phyloP scores from a whole-genome alignment of 2,113 vertebrate genomes.

The Amphiprion percula region DNA sequence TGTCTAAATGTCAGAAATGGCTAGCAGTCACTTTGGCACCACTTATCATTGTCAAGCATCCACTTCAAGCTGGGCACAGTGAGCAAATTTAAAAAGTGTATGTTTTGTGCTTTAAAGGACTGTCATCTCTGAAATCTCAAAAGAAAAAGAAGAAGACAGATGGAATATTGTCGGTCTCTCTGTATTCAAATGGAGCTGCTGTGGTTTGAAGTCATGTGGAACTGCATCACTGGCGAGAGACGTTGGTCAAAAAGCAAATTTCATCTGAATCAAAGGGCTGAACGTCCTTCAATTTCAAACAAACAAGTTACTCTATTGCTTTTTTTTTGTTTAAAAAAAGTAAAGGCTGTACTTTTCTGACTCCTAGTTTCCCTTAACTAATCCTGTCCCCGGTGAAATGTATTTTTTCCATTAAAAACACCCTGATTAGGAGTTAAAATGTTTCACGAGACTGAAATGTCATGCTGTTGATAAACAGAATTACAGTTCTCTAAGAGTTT shows the following conservation, averaged over 20 bases:
- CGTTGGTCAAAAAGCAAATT: neutral
- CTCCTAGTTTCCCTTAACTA: neutral
- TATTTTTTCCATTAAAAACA: no score
- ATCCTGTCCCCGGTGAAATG: no score
- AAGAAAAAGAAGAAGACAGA: slow-evolving; percentile 1
- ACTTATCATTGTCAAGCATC: slow-evolving; percentile 40
- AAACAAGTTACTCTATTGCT: slow-evolving; percentile 6
- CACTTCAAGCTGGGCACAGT: slow-evolving; percentile 30
- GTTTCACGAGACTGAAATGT: no score
- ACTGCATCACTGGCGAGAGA: neutral
- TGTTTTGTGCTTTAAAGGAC: slow-evolving; percentile 37
- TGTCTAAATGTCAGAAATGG: slow-evolving; percentile 63
- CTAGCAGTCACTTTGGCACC: slow-evolving; percentile 51
- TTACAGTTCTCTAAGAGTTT: no score
- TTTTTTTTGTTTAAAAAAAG: neutral
- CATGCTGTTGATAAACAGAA: no score
- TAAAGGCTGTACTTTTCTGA: neutral
- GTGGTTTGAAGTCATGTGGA: slow-evolving; percentile 13
- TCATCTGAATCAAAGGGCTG: slow-evolving; percentile 1
- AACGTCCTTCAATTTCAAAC: slow-evolving; percentile 5
- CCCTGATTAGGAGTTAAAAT: no score
- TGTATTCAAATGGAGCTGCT: slow-evolving; percentile 21
- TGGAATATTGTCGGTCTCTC: slow-evolving; percentile 22
- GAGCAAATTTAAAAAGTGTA: slow-evolving; percentile 29
- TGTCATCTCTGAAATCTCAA: slow-evolving; percentile 41